A percentile compares a stretch with the other conserved stretches of the same genome.
phyloP scores from a whole-genome alignment of 2,797 vertebrate species.

The Chanos chanos region DNA sequence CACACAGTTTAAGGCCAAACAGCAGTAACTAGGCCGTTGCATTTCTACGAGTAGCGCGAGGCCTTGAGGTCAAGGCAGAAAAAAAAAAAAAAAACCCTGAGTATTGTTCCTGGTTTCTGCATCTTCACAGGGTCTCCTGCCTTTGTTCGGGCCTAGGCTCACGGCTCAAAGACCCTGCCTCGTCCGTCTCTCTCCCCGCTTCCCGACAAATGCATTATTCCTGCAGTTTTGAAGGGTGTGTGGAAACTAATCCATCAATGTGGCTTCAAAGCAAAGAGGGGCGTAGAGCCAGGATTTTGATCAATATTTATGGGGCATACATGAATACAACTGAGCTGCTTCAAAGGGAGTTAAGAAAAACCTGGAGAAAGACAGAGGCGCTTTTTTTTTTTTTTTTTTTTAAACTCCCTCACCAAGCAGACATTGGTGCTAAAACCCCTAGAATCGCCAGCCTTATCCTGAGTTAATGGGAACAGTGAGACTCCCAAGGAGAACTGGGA shows the following conservation, averaged over 20 bases:
- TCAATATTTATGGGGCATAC: conserved; percentile 43
- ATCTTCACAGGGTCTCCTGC: conserved; percentile 9
- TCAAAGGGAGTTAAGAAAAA: conserved; percentile 34
- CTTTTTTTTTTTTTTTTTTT: not conserved
- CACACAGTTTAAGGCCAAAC: too few species aligned
- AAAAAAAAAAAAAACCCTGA: not conserved
- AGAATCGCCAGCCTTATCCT: conserved; percentile 13
- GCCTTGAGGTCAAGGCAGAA: not conserved
- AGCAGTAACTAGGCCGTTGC: too few species aligned
- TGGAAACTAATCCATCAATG: conserved; percentile 40
- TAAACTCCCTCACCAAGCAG: not conserved
- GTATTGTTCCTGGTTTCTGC: not conserved
- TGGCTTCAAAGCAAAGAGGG: conserved; percentile 39
- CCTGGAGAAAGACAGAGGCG: conserved; percentile 25
- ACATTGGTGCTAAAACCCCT: conserved; percentile 5
- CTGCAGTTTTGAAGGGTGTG: conserved; percentile 13
- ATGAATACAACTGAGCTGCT: conserved; percentile 38
- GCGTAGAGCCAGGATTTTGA: conserved; percentile 35
- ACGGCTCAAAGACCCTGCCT: conserved; percentile 12
- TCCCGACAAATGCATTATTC: conserved; percentile 36
- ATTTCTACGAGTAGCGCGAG: too few species aligned
- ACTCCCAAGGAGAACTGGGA: conserved; percentile 41
- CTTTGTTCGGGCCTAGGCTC: conserved; percentile 4
- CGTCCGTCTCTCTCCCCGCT: conserved; percentile 2
- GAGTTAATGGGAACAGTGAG: conserved; percentile 27